Evolutionary conservation across 1,140 invertebrate genomes (phyloP), one percentile per base, ranked within the genome.

Genomic region (Sminthurinus signatus): DNA sequence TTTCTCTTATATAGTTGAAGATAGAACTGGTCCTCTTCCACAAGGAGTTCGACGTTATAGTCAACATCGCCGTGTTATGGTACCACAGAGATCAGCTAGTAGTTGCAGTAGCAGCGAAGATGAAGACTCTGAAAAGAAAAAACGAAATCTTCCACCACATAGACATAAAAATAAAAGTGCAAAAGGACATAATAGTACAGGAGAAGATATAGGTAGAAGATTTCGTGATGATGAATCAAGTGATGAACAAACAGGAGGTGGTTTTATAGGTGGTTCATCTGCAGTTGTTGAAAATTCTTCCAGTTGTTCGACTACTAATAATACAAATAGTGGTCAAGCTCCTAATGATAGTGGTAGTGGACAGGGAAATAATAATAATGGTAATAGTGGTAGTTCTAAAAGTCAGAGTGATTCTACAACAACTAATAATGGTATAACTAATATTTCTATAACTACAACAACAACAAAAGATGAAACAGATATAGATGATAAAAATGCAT

Each of bases 111-210:
- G 64, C 2, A 60, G 55, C 0, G 68, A 69, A 56, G 68, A 69
- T 50, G 68, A 69, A 59, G 68, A 69, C 36, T 69, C 68, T 19
- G 68, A 69, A 46, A 69, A 69, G 46, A 63, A 62, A 50, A 69
- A 66, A 43, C 50, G 59, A 23, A 32, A 32, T n/a, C 28, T 59
- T 3, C 43, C 57, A 3, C 57, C 36, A 2, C 44, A 52, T 36
- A 2, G 39, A 25, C 36, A 60, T 27, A 66, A 61, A 57, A 48
- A 27, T 29, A 50, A 63, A 46, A 27, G 25, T 4, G 44, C 44
- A 61, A 50, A 46, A 25, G 57, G 44, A 51, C 32, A 59, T 32
- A 27, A 48, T 28, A 46, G 19, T n/a, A 43, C 21, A 32, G 19
- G 21, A 23, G 29, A 29, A 21, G n/a, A 36, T 5, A 36, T 8